Evolutionary conservation across 92 coral and sea anemone genomes (phyloP), one percentile per base, ranked within the genome.

Genomic region (Diadumene lineata): DNA sequence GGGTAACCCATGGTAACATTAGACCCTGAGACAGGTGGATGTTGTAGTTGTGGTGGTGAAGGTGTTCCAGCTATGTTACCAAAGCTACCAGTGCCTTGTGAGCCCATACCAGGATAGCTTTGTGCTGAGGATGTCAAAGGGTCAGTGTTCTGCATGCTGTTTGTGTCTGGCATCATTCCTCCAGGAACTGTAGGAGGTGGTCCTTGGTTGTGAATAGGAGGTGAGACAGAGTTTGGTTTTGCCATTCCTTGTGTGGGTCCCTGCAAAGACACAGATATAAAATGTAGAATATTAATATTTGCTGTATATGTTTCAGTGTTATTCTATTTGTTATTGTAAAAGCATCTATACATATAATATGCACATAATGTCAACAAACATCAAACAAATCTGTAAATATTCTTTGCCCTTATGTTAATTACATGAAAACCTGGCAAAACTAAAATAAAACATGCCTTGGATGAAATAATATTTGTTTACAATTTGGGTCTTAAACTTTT

Each of bases 21-120:
- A 74, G 80, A 89, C 1, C 78, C 72, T 15, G 96, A 78, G 77
- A 85, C 86, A 19, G 97, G 81, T 24, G 88, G 93, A 58, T 91
- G 97, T 72, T 88, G 97, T 0, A 91, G 82, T 60, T 88, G 93
- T 2, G 97, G 90, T 58, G 88, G 97, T 2, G 90, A 81, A 27
- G 92, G 60, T 0, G 93, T 87, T 8, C 78, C 90, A 13, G 86
- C 66, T 23, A 72, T 79, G 28, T 77, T 76, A 2, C 80, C 82
- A 66, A 79, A 84, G 23, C 72, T 81, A 57, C 86, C 46, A 15
- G 64, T 69, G 22, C 73, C 74, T 0, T 90, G 82, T 19, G 85
- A 74, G 24, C 87, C 85, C 85, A 90, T 77, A 28, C 87, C 87
- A 11, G 85, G 84, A 24, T 76, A 83, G 46, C 84, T 48, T 8